These are phyloP conservation scores for Noctua fimbriata DNA, from an alignment of 2,888 invertebrate species.

Conservation along the genomic window DNA sequence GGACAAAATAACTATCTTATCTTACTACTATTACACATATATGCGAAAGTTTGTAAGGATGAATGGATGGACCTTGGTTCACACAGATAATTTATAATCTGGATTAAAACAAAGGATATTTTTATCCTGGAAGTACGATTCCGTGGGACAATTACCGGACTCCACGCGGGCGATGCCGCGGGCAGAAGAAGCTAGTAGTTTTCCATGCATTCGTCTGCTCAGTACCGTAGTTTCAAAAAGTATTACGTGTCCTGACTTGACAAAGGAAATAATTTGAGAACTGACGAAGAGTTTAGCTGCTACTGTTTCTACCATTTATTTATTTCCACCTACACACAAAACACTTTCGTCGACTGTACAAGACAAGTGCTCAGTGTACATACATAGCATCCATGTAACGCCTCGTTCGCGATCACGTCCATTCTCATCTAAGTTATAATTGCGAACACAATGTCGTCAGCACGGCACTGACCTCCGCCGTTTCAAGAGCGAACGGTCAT, in stretches of 20 bases:
- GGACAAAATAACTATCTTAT: background rate
- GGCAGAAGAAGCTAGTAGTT: background rate
- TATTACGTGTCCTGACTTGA: background rate
- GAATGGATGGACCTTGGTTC: background rate
- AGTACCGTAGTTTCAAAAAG: background rate
- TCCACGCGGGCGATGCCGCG: too few relatives aligned
- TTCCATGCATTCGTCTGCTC: background rate
- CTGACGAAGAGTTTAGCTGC: background rate
- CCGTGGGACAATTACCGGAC: background rate
- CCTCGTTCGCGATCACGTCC: conserved; percentile 48
- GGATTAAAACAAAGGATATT: background rate
- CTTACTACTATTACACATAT: background rate
- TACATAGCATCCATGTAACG: conserved; percentile 19
- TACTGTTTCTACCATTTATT: background rate
- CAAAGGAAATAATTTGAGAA: background rate
- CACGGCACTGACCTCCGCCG: conserved; percentile 83
- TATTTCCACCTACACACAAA: background rate
- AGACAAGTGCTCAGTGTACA: conserved; percentile 8
- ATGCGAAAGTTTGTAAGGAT: background rate
- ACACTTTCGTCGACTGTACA: background rate
- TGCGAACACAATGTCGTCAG: conserved; percentile 82
- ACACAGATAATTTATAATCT: background rate
- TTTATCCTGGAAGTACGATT: background rate
- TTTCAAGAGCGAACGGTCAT: conserved; percentile 86
- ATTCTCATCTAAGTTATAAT: conserved; percentile 80